Evolutionary conservation across 2,888 invertebrate species (phyloP).

Genomic region (Epirrita christyi): DNA sequence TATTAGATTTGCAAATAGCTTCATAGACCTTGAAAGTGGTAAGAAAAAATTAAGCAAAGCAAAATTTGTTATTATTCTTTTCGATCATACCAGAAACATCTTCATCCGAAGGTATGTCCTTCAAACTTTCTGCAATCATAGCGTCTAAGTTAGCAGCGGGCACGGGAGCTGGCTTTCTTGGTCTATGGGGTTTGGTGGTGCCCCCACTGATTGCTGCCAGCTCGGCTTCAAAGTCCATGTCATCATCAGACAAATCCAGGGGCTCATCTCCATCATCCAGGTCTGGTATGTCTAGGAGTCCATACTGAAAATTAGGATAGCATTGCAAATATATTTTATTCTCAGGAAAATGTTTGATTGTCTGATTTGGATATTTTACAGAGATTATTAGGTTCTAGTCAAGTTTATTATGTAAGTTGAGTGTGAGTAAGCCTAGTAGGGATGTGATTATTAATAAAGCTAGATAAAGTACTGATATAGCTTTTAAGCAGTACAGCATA

Average conservation of each 20-base stretch:
- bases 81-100: slow-evolving; percentile 83
- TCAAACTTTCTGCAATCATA: slow-evolving; percentile 91
- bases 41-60: too few species aligned
- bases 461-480: too few species aligned
- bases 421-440: too few species aligned
- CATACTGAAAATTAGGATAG: slow-evolving; percentile 83
- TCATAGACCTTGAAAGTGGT: slow-evolving; percentile 8
- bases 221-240: slow-evolving; percentile 95
- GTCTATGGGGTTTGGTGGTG: slow-evolving; percentile 59
- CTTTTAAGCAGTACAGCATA: too few species aligned
- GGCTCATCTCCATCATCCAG: slow-evolving; percentile 81
- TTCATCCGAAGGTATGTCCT: slow-evolving; percentile 91
- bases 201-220: slow-evolving; percentile 87
- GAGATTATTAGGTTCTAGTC: too few species aligned
- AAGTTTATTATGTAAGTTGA: too few species aligned
- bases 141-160: slow-evolving; percentile 87
- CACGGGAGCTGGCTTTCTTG: slow-evolving; percentile 67
- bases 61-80: background rate
- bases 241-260: slow-evolving; percentile 84
- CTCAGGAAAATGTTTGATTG: too few species aligned
- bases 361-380: too few species aligned
- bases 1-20: background rate
- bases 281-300: slow-evolving; percentile 89
- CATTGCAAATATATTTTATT: too few species aligned
- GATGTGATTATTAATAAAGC: too few species aligned